Base-by-base conservation (phyloP, 1,140 invertebrate genomes). In the Brachionus angularis region DNA sequence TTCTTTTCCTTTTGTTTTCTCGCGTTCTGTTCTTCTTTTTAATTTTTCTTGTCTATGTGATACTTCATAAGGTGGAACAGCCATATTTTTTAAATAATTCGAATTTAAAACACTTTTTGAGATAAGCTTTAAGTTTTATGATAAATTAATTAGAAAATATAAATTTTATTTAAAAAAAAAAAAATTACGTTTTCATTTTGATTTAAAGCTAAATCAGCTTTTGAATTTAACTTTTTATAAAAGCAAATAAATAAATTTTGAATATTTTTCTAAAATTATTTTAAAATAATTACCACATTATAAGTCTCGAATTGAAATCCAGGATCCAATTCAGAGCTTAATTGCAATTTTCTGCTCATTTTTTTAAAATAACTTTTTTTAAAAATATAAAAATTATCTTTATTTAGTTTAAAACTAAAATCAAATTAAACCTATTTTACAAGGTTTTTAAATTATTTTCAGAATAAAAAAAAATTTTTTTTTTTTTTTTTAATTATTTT, bases 1-100 rank as follows among this genome's bases (percentile, higher is more conserved):
- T 61, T 86, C 84, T 1, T 85, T 84, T 2, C 92, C 92, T 78
- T 89, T 91, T 0, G 89, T 91, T 34, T 70, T 70, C 1, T 34
- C 29, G 29, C 46, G 23, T 42, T 70, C 64, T 21, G 50, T 46
- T 42, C 46, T 49, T 70, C 64, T 1, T 2, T 49, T 10, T 5
- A 36, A 1, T 18, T 70, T 70, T 25, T 49, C 46, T 70, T 53
- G 44, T 42, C 64, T 10, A 16, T 50, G 31, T 5, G 44, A 50
- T 8, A 53, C n/a, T 33, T 70, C 64, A 18, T 70, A 70, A 5
- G 64, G 27, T 16, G 46, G 46, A 8, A 70, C 64, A 33, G 49
- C 18, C 14, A 2, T 42, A 50, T 53, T 49, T 23, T 50, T 53
- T 0, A 70, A 16, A 70, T 23, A 70, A 33, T 25, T 58, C n/a